Evolutionary conservation across 2,888 invertebrate species (phyloP), one percentile per base, ranked within the genome.

Genomic region (Chymomyza fuscimana): DNA sequence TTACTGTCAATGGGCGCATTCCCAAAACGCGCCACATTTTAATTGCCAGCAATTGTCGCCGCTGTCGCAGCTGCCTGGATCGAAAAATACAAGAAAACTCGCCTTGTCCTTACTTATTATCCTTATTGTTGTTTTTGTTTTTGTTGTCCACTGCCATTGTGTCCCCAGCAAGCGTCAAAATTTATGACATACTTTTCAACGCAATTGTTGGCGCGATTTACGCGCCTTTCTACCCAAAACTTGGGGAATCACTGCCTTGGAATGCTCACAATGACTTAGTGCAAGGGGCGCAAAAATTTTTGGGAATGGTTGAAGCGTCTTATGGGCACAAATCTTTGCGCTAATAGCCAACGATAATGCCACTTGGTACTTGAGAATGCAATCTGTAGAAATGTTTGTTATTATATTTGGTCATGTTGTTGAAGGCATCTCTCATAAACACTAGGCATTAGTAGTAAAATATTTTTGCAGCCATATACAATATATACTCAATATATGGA

Each of bases 121-220:
- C 60, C 69, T 70, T 63, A 52, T 68, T 69, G 67, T 72, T 74
- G 69, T 65, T 69, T 60, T 51, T 68, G 73, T 16, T 64, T 61
- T 46, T 66, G 63, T 60, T 65, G 59, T 46, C 63, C 58, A 40
- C 0, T 32, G 52, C 64, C n/a, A 36, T 32, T 29, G 32, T 40
- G 25, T 50, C 22, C 22, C 7, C 54, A 40, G 67, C 60, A 76
- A 76, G 84, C 79, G 82, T 77, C 78, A 76, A 74, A 89, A 87
- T 87, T 88, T 87, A 88, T 87, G 88, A 88, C 86, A 87, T 86
- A 89, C 89, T 87, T 88, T 82, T 88, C 70, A 75, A 79, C 89
- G 73, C 86, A 83, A 88, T 86, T 88, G 87, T 80, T 88, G 80
- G 74, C 83, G 84, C 88, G 83, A 87, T 87, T 86, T 88, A 86